These are phyloP conservation scores for Gasteruption jaculator DNA, from an alignment of 2,888 invertebrate genomes.

Conservation along the genomic window DNA sequence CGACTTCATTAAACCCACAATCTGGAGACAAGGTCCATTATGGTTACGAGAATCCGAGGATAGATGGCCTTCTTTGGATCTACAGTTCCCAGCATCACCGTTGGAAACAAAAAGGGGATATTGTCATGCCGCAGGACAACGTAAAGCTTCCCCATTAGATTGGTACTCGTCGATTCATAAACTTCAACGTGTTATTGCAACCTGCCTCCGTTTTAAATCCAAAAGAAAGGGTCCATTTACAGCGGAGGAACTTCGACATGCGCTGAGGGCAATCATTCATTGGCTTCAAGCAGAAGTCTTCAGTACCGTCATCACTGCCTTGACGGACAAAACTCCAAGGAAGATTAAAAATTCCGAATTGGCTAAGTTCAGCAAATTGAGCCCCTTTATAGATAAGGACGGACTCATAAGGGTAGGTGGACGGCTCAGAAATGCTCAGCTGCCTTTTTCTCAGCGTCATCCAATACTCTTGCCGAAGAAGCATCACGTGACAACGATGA, in stretches of 20 bases:
- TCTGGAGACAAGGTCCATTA: conserved; percentile 18
- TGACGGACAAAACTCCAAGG: no score
- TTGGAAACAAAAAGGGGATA: neutral
- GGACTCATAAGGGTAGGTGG: conserved; percentile 32
- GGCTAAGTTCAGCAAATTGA: conserved; percentile 15
- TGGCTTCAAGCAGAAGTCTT: neutral
- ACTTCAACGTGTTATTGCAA: neutral
- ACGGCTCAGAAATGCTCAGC: conserved; percentile 25
- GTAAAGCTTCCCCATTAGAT: no score
- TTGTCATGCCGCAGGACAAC: neutral
- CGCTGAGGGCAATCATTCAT: neutral
- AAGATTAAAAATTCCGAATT: neutral
- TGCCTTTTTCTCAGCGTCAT: conserved; percentile 23
- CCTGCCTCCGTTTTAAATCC: neutral
- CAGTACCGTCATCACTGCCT: no score
- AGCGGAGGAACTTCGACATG: neutral
- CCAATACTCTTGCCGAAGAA: conserved; percentile 29
- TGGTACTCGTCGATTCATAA: neutral
- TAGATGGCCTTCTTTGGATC: conserved; percentile 7
- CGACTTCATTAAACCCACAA: conserved; percentile 11
- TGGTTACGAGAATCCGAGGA: conserved; percentile 9
- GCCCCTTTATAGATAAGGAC: conserved; percentile 23
- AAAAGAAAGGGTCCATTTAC: neutral
- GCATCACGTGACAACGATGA: conserved; percentile 28
- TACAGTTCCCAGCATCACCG: neutral